Evolutionary conservation across 2,113 vertebrate species (phyloP), one percentile per base, ranked within the genome.

Genomic region (Amblyornis subalaris): DNA sequence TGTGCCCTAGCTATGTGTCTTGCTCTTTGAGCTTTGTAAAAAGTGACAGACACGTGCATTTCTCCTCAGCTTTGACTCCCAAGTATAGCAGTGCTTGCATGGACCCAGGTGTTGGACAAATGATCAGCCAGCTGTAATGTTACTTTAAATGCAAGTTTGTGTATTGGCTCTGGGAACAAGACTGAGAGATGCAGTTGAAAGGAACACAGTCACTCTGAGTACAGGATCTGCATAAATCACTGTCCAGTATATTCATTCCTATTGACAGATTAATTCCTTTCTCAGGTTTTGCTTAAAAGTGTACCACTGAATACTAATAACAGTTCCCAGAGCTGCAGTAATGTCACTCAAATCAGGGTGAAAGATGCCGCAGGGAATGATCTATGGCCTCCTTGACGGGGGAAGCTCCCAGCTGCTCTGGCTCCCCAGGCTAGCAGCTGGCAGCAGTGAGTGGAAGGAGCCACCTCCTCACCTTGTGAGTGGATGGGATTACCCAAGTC

Each of bases 191-290:
- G 89, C 83, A 94, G 95, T 26, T 81, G 95, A 97, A 97, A 97
- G 22, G 38, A 94, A 73, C 51, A 21, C 77, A 95, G 90, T 93
- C 92, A 77, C 85, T 96, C 85, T n/a, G 89, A 97, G 95, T 48
- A 89, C 40, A 96, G 89, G 87, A 95, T 97, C 96, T 97, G 97
- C 96, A 97, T 98, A 97, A 95, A 98, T 98, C 97, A 97, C 95
- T 96, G 97, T 97, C 96, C 97, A 48, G 61, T 95, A 94, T 92
- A 96, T 96, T 97, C 94, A 97, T 96, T 97, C 89, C 93, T 94
- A 97, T 97, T 98, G 97, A 98, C 96, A 97, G 96, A 97, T 97
- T 97, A 97, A 98, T 97, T 97, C 96, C 95, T 97, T 96, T 96
- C 94, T 97, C 93, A 96, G 95, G 87, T 97, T 97, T 96, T 96